These are phyloP conservation scores for Dysdera silvatica DNA, from an alignment of 1,140 invertebrate species.

Conservation along the genomic window DNA sequence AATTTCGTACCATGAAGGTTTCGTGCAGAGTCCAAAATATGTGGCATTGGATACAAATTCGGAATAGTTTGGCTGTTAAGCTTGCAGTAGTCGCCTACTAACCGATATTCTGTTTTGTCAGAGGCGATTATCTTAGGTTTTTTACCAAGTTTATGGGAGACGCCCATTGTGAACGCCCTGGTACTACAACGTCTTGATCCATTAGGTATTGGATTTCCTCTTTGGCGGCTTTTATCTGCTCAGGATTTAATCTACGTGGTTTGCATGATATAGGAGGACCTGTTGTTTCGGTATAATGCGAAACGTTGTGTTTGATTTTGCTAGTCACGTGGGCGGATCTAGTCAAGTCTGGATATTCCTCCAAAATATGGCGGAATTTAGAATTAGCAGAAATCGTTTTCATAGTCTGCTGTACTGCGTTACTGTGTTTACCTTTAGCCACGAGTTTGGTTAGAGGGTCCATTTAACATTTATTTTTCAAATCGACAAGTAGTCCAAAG, in stretches of 20 bases:
- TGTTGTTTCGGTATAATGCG: conserved; percentile 10
- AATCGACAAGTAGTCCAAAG: conserved; percentile 8
- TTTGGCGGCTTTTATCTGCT: background rate
- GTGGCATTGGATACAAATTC: conserved; percentile 27
- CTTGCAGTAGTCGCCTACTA: conserved; percentile 17
- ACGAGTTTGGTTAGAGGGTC: background rate
- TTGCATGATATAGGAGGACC: conserved; percentile 2
- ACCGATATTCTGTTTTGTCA: conserved; percentile 9
- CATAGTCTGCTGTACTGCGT: no score
- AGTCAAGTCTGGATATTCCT: conserved; percentile 5
- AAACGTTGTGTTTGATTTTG: background rate
- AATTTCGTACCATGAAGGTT: conserved; percentile 14
- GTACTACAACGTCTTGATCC: conserved; percentile 19
- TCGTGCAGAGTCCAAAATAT: conserved; percentile 8
- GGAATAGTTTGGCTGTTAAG: conserved; percentile 15
- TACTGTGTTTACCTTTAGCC: background rate
- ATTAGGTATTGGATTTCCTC: conserved; percentile 21
- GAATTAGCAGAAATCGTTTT: background rate
- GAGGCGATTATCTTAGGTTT: no score
- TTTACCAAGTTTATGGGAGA: conserved; percentile 35
- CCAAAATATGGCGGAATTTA: background rate
- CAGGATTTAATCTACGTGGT: background rate
- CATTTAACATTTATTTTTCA: background rate
- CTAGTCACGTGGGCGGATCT: background rate
- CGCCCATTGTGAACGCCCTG: conserved; percentile 25